Evolutionary conservation across 2,797 vertebrate species (phyloP).

Genomic region (Odontamblyopus lacepedii): DNA sequence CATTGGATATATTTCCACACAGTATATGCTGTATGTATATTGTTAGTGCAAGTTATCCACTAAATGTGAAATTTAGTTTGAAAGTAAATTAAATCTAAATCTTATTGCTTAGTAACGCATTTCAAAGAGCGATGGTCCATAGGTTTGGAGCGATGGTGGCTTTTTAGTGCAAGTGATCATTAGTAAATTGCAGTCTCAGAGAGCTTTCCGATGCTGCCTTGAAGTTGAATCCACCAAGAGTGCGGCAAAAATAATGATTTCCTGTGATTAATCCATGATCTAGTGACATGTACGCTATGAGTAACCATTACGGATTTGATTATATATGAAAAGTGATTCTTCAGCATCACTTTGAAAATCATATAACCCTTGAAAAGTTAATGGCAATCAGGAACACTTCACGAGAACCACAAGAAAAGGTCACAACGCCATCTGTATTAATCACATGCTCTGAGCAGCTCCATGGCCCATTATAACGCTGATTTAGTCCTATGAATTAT

Average conservation of each 20-base stretch:
- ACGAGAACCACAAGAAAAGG: slow-evolving; percentile 11
- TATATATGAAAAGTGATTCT: slow-evolving; percentile 26
- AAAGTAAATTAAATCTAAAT: neutral
- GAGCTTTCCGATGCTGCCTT: neutral
- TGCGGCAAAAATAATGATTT: neutral
- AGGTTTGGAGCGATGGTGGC: neutral
- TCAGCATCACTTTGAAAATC: slow-evolving; percentile 24
- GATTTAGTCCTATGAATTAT: slow-evolving; percentile 9
- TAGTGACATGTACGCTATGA: neutral
- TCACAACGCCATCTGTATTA: slow-evolving; percentile 10
- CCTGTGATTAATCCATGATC: slow-evolving; percentile 3
- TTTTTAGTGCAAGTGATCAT: slow-evolving; percentile 8
- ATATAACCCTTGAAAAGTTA: slow-evolving; percentile 18
- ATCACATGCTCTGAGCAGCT: slow-evolving; percentile 2
- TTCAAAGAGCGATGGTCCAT: neutral
- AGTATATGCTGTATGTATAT: neutral
- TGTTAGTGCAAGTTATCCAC: too few relatives aligned
- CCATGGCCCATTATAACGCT: slow-evolving; percentile 2
- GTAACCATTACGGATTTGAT: slow-evolving; percentile 21
- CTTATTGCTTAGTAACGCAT: neutral
- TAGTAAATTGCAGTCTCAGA: slow-evolving; percentile 3
- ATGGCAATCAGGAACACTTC: slow-evolving; percentile 23
- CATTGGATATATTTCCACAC: neutral
- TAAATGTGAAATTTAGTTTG: neutral
- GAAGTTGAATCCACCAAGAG: neutral